Evolutionary conservation across 2,113 vertebrate species (phyloP).

Genomic region (Vulpes ferrilata): DNA sequence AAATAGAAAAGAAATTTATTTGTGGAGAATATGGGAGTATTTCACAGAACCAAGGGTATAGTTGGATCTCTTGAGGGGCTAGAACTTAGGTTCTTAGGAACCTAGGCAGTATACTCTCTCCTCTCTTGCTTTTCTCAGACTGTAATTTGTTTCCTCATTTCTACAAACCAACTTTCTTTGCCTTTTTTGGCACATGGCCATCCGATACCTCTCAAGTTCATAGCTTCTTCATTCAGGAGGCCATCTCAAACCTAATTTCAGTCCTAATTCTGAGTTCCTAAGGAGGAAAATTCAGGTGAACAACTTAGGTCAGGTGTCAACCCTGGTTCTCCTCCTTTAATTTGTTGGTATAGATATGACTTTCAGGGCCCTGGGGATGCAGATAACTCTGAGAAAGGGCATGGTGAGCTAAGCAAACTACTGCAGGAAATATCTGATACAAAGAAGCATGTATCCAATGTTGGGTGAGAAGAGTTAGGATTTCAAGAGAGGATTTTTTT

Average conservation of each 20-base stretch:
- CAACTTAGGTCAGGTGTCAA: neutral
- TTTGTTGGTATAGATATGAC: neutral
- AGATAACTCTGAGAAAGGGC: neutral
- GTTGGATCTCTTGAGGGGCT: neutral
- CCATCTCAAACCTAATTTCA: neutral
- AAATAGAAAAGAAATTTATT: slow-evolving; percentile 10
- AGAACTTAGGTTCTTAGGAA: slow-evolving; percentile 3
- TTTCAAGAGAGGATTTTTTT: slow-evolving; percentile 8
- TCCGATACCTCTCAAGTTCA: neutral
- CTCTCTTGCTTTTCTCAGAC: neutral
- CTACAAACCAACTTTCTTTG: slow-evolving; percentile 3
- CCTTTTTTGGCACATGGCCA: neutral
- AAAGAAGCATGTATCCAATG: neutral
- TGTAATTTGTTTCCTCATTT: slow-evolving; percentile 25
- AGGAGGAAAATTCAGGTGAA: neutral
- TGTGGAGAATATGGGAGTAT: neutral
- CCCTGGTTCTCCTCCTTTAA: neutral
- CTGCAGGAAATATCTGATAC: neutral
- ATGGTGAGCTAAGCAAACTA: neutral
- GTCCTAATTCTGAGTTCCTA: slow-evolving; percentile 6
- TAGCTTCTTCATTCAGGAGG: neutral
- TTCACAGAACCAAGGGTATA: slow-evolving; percentile 12
- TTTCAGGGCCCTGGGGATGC: neutral
- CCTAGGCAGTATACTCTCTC: neutral
- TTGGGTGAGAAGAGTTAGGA: slow-evolving; percentile 15